These are phyloP conservation scores for Limnephilus lunatus DNA, from an alignment of 2,888 invertebrate genomes.

Conservation along the genomic window DNA sequence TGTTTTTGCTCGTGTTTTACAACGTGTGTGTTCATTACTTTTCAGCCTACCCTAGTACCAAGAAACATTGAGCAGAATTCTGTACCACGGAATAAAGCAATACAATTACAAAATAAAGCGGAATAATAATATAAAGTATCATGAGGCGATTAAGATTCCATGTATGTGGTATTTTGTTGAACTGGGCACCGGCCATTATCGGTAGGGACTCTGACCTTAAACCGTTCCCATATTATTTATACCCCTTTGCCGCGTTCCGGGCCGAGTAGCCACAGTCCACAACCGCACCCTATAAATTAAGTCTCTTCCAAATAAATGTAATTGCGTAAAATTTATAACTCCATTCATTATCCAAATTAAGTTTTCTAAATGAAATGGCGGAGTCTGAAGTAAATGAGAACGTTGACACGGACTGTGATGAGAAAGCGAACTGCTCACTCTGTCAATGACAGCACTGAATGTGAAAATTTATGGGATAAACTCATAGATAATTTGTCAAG, in stretches of 20 bases:
- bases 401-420: background rate
- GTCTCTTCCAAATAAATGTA: background rate
- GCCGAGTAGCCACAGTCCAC: slow-evolving; percentile 2
- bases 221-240: background rate
- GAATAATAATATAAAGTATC: too few relatives aligned
- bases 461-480: slow-evolving; percentile 19
- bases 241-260: background rate
- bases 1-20: too few relatives aligned
- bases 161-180: background rate
- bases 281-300: background rate
- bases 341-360: background rate
- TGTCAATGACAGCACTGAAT: slow-evolving; percentile 39
- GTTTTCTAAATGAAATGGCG: background rate
- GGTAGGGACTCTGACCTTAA: background rate
- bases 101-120: too few relatives aligned
- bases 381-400: background rate
- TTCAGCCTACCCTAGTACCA: too few relatives aligned
- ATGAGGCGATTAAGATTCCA: background rate
- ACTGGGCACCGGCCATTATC: background rate
- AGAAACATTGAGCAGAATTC: too few relatives aligned
- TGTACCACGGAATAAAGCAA: too few relatives aligned
- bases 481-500: slow-evolving; percentile 20
- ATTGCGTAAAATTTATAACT: background rate
- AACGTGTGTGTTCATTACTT: too few relatives aligned
- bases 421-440: slow-evolving; percentile 19